Conservation (phyloP, 2,888 invertebrate species). For the Gymnoscelis rufifasciata region DNA sequence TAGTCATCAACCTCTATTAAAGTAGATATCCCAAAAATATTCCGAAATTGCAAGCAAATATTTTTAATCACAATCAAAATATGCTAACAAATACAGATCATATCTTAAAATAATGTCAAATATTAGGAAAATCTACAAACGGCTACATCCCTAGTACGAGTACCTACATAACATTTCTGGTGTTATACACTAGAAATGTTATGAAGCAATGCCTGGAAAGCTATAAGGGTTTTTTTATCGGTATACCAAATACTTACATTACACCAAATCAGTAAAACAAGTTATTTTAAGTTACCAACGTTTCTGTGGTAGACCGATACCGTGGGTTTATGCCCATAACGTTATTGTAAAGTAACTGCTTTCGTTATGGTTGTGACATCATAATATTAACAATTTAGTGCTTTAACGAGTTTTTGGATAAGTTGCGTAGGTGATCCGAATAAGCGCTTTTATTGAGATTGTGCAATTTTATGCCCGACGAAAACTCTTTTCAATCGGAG, state of each 20-base stretch:
- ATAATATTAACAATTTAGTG: slow-evolving; percentile 17
- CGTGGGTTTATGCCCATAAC: slow-evolving; percentile 37
- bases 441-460: slow-evolving; percentile 4
- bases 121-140: not conserved
- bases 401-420: slow-evolving; percentile 11
- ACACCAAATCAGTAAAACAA: not conserved
- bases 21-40: too few relatives aligned
- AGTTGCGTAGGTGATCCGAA: slow-evolving; percentile 6
- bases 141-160: not conserved
- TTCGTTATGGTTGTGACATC: slow-evolving; percentile 26
- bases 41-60: too few relatives aligned
- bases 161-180: slow-evolving; percentile 28
- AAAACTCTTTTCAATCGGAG: too few relatives aligned
- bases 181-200: too few relatives aligned
- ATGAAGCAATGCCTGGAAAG: slow-evolving; percentile 15
- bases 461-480: not conserved
- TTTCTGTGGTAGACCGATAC: not conserved
- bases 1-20: too few relatives aligned
- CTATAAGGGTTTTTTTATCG: slow-evolving; percentile 20
- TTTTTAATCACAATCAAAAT: too few relatives aligned
- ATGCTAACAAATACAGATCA: too few relatives aligned
- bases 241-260: not conserved
- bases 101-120: not conserved
- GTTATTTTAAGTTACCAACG: not conserved
- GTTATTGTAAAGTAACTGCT: slow-evolving; percentile 26